Evolutionary conservation across 2,113 vertebrate genomes (phyloP), one percentile per base, ranked within the genome.

Genomic region (Ciconia stormi): DNA sequence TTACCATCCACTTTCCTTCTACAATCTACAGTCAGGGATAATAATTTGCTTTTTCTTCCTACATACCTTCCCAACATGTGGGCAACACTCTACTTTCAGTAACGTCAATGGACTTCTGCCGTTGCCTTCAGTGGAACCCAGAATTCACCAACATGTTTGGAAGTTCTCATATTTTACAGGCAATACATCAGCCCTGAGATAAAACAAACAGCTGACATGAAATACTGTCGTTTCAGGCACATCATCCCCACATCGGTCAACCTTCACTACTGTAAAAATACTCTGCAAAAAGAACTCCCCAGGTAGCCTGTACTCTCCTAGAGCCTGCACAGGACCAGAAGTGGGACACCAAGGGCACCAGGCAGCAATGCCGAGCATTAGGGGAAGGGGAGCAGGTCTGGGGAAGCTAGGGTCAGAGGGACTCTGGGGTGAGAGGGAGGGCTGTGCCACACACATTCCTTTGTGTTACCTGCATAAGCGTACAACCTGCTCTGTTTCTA

Each of bases 331-430:
- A 49, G 62, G 67, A 65, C 56, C 23, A 65, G n/a, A 36, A 34
- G 5, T 4, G n/a, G 30, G 55, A 49, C 13, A 38, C 12, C 16
- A 74, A 20, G 6, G 40, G 40, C 22, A 73, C 10, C 21, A 62
- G 50, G 29, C 42, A 65, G 61, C 32, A 58, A 19, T 13, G 23
- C 4, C 1, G 1, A 63, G 27, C 11, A 4, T 21, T 38, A 27
- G n/a, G 22, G 61, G 26, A 67, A 79, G 16, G 29, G 10, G 6
- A 69, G 14, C 1, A 2, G 49, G 20, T 10, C 50, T 27, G 23
- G 16, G 12, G 25, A 53, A 8, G 5, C 16, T 20, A 32, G 7
- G 47, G 30, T 42, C 0, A 0, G 34, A 84, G n/a, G 32, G n/a
- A 23, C 23, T n/a, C 27, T 42, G 34, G 66, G 13, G 22, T 56